Conservation (phyloP, 2,113 vertebrate genomes). For the Otis tarda region DNA sequence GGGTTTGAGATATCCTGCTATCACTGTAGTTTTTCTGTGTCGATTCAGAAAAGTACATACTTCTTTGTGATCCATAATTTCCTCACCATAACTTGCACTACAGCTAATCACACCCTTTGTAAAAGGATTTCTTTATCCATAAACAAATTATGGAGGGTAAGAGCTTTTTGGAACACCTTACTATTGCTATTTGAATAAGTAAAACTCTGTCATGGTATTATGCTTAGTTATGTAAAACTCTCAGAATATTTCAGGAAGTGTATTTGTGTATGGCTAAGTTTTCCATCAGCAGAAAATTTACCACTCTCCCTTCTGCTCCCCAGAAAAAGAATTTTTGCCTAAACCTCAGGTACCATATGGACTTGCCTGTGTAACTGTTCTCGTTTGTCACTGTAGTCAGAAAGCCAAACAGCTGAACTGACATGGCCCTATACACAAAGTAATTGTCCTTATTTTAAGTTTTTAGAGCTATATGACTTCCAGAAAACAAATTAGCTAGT, state of each 20-base stretch:
- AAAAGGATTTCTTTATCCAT: not conserved
- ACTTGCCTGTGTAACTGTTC: not conserved
- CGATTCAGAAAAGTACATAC: not conserved
- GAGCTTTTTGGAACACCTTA: not conserved
- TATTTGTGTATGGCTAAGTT: not conserved
- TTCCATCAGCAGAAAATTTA: not conserved
- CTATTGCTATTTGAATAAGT: not conserved
- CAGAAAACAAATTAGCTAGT: not conserved
- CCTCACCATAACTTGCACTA: not conserved
- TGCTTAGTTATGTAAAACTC: not conserved
- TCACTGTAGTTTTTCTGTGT: not conserved
- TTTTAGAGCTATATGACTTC: not conserved
- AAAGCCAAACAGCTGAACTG: not conserved
- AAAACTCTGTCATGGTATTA: not conserved
- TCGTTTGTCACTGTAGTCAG: not conserved
- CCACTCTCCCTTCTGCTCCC: rapidly evolving
- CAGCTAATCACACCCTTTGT: not conserved
- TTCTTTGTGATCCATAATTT: not conserved
- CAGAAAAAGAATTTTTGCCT: rapidly evolving
- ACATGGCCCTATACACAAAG: rapidly evolving
- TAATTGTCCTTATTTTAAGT: not conserved
- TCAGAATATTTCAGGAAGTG: not conserved
- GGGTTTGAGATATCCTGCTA: not conserved
- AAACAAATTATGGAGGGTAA: not conserved
- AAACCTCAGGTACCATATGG: not conserved